Evolutionary conservation across 1,140 invertebrate genomes (phyloP), one percentile per base, ranked within the genome.

Genomic region (Hermetia illucens): DNA sequence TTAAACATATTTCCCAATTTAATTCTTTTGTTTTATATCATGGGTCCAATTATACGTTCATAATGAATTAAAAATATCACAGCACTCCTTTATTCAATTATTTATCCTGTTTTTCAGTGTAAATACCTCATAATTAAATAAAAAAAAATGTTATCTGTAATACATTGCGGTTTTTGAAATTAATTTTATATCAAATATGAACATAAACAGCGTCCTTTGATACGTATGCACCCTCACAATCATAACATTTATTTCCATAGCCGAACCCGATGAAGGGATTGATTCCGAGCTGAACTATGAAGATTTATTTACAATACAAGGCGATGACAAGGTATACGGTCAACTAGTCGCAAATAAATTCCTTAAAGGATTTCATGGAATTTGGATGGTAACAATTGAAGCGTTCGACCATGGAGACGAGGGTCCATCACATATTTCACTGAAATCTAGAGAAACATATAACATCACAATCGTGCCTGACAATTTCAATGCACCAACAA

Each of bases 351-450:
- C 64, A 2, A 41, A 45, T 2, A 51, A 55, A 36, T 45, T 58
- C 30, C 47, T 72, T 9, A 62, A 51, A 46, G 62, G 63, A 5
- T 67, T 58, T 42, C 72, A 68, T 61, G 71, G 71, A 17, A 61
- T 53, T n/a, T 42, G 36, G 41, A 21, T 29, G 20, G 21, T 46
- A 12, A 40, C 22, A 13, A 46, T 52, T 36, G 42, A 69, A 64
- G 63, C 63, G 1, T 61, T 44, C 42, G 69, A 71, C 48, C 55
- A 62, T 34, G 68, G 68, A n/a, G 33, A 45, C 1, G 55, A 32
- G 3, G 4, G 10, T n/a, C n/a, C 19, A n/a, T 22, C 27, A 21
- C 18, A 24, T 16, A 3, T 57, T 15, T 56, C 51, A n/a, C 50
- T 51, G 37, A 34, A 43, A 2, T 61, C 57, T 2, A 44, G 56